Conservation (phyloP, 2,888 invertebrate species). For the Palloptera scutellata region DNA sequence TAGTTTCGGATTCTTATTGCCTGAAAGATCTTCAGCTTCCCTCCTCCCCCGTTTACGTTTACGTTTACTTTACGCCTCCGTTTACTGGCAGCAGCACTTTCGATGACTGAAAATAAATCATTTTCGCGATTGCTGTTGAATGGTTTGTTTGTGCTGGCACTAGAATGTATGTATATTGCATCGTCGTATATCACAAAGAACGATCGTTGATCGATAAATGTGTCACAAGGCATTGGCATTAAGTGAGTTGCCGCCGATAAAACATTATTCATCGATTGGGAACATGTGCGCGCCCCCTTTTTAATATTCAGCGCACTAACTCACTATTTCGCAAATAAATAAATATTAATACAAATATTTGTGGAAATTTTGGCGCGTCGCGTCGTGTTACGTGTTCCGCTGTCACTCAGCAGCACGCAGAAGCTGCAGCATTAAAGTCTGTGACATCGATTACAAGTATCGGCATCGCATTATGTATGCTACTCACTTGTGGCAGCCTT, state of each 20-base stretch:
- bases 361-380: no score
- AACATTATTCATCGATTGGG: constrained; percentile 11
- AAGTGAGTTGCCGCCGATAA: constrained; percentile 15
- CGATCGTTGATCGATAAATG: constrained; percentile 42
- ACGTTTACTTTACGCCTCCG: no score
- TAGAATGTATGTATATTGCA: constrained; percentile 8
- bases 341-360: no score
- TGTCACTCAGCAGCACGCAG: no score
- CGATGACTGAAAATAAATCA: constrained; percentile 43
- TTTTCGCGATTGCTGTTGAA: constrained; percentile 37
- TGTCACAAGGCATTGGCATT: constrained; percentile 43
- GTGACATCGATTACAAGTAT: no score
- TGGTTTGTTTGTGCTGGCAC: constrained; percentile 32
- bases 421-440: no score
- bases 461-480: constrained; percentile 27
- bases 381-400: no score
- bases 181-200: constrained; percentile 38
- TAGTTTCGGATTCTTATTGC: no score
- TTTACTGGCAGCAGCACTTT: constrained; percentile 22
- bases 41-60: no score
- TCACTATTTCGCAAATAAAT: neutral
- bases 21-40: no score
- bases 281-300: constrained; percentile 16
- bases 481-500: constrained; percentile 25
- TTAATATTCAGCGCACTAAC: constrained; percentile 25